Evolutionary conservation across 2,797 vertebrate genomes (phyloP).

Genomic region (Sardinella longiceps): DNA sequence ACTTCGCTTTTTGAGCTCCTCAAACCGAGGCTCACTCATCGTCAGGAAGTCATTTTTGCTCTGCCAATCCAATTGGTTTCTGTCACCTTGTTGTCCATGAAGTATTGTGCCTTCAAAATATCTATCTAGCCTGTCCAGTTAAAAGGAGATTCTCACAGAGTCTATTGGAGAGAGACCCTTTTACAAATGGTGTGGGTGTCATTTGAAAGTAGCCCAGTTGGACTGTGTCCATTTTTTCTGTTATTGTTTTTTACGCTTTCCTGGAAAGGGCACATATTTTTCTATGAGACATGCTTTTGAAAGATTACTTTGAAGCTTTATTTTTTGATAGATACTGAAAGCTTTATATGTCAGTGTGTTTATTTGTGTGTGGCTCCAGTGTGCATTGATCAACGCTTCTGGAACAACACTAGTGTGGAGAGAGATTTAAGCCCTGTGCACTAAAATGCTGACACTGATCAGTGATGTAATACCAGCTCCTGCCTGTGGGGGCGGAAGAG

Average conservation of each 20-base stretch:
- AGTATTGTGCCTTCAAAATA: slow-evolving; percentile 62
- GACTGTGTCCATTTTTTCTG: slow-evolving; percentile 4
- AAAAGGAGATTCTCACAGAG: slow-evolving; percentile 8
- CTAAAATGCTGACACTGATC: background rate
- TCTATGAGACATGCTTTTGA: background rate
- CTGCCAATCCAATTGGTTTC: background rate
- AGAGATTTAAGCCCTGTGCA: background rate
- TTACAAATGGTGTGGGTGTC: background rate
- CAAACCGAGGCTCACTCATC: background rate
- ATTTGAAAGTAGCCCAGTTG: background rate
- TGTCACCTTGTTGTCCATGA: slow-evolving; percentile 19
- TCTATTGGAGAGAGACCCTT: background rate
- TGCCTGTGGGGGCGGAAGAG: background rate
- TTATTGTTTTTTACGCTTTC: background rate
- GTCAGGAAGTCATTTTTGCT: background rate
- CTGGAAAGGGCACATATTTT: slow-evolving; percentile 7
- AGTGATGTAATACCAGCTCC: slow-evolving; percentile 1
- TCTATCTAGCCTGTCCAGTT: slow-evolving; percentile 28
- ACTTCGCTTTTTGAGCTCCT: background rate
- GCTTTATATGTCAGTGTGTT: background rate
- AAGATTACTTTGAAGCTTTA: slow-evolving; percentile 4
- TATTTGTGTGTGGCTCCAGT: background rate
- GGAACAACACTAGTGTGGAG: slow-evolving; percentile 3
- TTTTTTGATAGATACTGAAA: background rate
- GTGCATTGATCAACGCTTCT: background rate